Evolutionary conservation across 64 coral and sea anemone genomes (phyloP), one percentile per base, ranked within the genome.

Genomic region (Porites australiensis): DNA sequence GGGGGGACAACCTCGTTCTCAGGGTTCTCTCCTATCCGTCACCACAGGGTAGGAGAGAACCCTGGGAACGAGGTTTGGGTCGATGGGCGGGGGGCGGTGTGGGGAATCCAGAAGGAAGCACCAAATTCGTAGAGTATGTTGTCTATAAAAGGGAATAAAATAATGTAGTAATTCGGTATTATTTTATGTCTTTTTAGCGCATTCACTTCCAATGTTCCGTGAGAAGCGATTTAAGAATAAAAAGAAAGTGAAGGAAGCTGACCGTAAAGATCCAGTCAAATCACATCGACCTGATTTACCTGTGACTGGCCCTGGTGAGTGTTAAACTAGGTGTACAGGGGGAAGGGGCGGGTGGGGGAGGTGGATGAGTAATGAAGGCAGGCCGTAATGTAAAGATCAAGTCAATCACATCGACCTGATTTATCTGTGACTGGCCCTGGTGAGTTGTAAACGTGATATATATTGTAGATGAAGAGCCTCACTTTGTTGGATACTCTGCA

Each of bases 141-240:
- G 27, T 37, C 27, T 37, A 37, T 37, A 0, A 37, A 37, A 37
- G 27, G 27, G 27, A 37, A 37, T 37, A 37, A 37, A 37, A 37
- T 37, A 37, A 37, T 37, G 0, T 37, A 37, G 1, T 14, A 78
- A 13, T 44, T 21, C 82, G 14, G 2, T 18, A 45, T 13, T 58
- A 2, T 46, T 58, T 50, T 43, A 58, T 18, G 90, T 12, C 14
- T 65, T 82, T 90, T 19, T 23, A 98, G 97, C 97, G 2, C 97
- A 98, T 85, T 89, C 97, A 15, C 73, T 98, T 58, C 97, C 97
- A n/a, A 98, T 98, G 76, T 98, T 88, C 88, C 94, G 97, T 66
- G 84, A 98, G 82, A 93, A 92, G 55, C 88, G 93, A 88, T 79
- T 82, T 72, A 89, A 91, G n/a, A 98, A 74, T 70, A 98, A 96